Evolutionary conservation across 2,888 invertebrate species (phyloP).

Genomic region (Pteria penguin): DNA sequence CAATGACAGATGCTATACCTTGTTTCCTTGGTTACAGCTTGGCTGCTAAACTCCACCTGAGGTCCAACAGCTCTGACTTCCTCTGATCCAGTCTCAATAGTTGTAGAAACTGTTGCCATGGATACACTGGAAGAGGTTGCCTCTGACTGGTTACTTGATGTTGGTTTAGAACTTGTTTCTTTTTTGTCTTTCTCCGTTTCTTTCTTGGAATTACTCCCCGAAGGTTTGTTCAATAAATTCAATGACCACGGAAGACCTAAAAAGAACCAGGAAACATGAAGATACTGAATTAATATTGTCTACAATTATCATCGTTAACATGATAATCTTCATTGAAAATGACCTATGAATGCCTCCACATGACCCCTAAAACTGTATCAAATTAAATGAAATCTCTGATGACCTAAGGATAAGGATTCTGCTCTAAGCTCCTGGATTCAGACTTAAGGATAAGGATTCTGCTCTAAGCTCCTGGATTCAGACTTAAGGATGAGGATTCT

Average conservation of each 20-base stretch:
- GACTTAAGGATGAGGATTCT: too few relatives aligned
- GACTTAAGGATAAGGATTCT: too few relatives aligned
- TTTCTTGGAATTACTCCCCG: slow-evolving; percentile 21
- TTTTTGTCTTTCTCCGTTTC: slow-evolving; percentile 40
- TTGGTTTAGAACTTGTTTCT: slow-evolving; percentile 36
- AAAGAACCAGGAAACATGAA: too few relatives aligned
- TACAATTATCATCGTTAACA: too few relatives aligned
- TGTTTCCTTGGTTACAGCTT: slow-evolving; percentile 42
- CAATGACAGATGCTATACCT: slow-evolving; percentile 41
- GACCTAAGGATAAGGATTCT: too few relatives aligned
- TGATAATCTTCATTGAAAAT: too few relatives aligned
- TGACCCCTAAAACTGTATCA: too few relatives aligned
- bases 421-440: too few relatives aligned
- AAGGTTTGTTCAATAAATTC: slow-evolving; percentile 45
- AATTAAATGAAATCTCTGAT: too few relatives aligned
- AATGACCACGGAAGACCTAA: slow-evolving; percentile 54
- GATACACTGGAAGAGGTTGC: neutral
- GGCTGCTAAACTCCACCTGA: slow-evolving; percentile 52
- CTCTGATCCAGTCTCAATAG: neutral
- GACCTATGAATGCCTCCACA: too few relatives aligned
- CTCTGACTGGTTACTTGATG: neutral
- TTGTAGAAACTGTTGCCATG: neutral
- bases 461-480: too few relatives aligned
- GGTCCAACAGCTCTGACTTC: slow-evolving; percentile 34
- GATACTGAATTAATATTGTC: too few relatives aligned